phyloP scores from a whole-genome alignment of 1,140 invertebrate species.

The Meteorus sp. region DNA sequence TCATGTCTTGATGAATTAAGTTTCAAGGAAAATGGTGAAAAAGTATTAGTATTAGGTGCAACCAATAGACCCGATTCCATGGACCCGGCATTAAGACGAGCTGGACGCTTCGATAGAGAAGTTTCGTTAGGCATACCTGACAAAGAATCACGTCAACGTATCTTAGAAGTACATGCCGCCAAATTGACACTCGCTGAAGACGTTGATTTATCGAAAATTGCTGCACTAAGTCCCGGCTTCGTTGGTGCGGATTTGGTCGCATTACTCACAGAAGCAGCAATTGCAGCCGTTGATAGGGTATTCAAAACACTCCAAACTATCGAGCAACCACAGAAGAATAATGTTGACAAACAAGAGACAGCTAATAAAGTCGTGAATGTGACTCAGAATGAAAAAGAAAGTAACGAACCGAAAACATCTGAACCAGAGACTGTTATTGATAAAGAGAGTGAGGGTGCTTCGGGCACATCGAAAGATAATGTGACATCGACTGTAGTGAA shows the following conservation, averaged over 20 bases:
- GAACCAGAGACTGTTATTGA: constrained; percentile 12
- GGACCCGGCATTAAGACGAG: constrained; percentile 88
- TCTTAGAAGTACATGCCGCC: constrained; percentile 71
- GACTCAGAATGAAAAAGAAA: constrained; percentile 34
- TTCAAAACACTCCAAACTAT: constrained; percentile 31
- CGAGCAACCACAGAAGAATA: not conserved
- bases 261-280: constrained; percentile 82
- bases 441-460: not conserved
- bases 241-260: constrained; percentile 93
- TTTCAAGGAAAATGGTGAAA: constrained; percentile 64
- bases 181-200: constrained; percentile 69
- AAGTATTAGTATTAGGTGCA: constrained; percentile 89
- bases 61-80: constrained; percentile 92
- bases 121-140: constrained; percentile 93
- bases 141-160: constrained; percentile 74
- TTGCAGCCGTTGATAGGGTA: constrained; percentile 76
- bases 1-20: constrained; percentile 81
- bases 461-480: not conserved
- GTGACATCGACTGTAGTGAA: not conserved
- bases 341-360: constrained; percentile 30
- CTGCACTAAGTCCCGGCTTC: constrained; percentile 90
- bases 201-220: constrained; percentile 73
- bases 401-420: constrained; percentile 7
- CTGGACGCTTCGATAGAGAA: constrained; percentile 92
- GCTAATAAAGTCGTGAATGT: constrained; percentile 25